Evolutionary conservation across 1,140 invertebrate species (phyloP), one percentile per base, ranked within the genome.

Genomic region (Neodiprion pinetum): DNA sequence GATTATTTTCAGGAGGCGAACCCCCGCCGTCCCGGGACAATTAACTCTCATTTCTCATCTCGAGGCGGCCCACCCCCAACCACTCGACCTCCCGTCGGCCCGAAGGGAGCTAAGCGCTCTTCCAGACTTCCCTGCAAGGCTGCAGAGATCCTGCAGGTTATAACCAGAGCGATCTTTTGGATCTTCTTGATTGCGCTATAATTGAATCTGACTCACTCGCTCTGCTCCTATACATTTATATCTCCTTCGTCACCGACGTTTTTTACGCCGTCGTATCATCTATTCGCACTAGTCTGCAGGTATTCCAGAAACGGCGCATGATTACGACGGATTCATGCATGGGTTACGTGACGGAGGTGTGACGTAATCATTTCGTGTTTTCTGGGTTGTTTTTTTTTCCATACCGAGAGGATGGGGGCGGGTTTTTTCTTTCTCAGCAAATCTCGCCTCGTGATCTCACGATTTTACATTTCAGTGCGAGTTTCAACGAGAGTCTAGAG

Each of bases 1-100:
- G 53, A 61, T 61, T 61, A 61, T 61, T 61, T 61, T 61, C 53
- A 12, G 53, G 53, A 61, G 53, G 53, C 53, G 11, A 61, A 17
- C 53, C 53, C 50, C 5, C 53, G n/a, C 53, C 53, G 53, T 61
- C 5, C 28, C n/a, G 53, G 53, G 53, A 61, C 53, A 61, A 61
- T 61, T 61, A 61, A 61, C 53, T 61, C 53, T 61, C 53, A 61
- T 61, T 61, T 61, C 53, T 61, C 53, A 61, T 61, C 53, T 61
- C 53, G 53, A 17, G n/a, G 53, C 53, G 53, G 53, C n/a, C 53
- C 53, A 61, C 11, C 53, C 53, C n/a, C 53, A 61, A 8, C 53
- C 53, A 7, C 53, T 61, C 53, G 53, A 61, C 53, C 53, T n/a
- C 53, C 53, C 11, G 53, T 61, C 53, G 53, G 53, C 53, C 53